Base-by-base conservation (phyloP, 2,797 vertebrate species). In the Pangasius macronema region DNA sequence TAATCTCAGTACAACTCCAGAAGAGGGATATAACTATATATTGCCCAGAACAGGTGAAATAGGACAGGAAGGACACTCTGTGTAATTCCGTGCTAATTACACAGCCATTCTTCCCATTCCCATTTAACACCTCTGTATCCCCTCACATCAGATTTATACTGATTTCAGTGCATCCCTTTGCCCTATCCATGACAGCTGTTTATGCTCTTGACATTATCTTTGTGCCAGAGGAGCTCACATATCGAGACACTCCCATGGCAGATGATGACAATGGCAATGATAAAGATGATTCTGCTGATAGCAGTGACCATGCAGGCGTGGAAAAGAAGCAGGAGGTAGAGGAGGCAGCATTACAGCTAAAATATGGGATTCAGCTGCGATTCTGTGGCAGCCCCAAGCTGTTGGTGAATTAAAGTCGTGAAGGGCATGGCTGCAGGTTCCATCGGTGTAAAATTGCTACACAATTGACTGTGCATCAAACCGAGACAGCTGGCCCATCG, bases 271-370 rank as follows among this genome's bases (percentile, higher is more conserved):
- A 90, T 90, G 87, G 89, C 9, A 75, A 86, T 55, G 36, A 86
- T 33, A 84, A 87, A 46, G 85, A 88, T 86, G 87, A 83, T 88
- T 55, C 27, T 42, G 82, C 63, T 27, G 82, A 87, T 84, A 84
- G 53, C 8, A 53, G 49, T 72, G 75, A 84, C 57, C 82, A 77
- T 49, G 81, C 92, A 89, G 90, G 83, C 88, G 88, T 84, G 85
- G 84, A 88, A 86, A 70, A 63, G 73, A 67, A 87, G 86, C 92
- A 89, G 92, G 89, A 53, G 91, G 89, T 92, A 85, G 85, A 88
- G 89, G 90, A 94, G 93, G 94, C 92, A 92, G 94, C 93, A 94
- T 95, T 92, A 93, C 91, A 91, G 92, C 92, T 93, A 93, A 94
- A 92, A 92, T 94, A 94, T 93, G 93, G 93, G 92, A 94, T 94